phyloP scores from a whole-genome alignment of 2,888 invertebrate species.

The Drosophila ezoana region DNA sequence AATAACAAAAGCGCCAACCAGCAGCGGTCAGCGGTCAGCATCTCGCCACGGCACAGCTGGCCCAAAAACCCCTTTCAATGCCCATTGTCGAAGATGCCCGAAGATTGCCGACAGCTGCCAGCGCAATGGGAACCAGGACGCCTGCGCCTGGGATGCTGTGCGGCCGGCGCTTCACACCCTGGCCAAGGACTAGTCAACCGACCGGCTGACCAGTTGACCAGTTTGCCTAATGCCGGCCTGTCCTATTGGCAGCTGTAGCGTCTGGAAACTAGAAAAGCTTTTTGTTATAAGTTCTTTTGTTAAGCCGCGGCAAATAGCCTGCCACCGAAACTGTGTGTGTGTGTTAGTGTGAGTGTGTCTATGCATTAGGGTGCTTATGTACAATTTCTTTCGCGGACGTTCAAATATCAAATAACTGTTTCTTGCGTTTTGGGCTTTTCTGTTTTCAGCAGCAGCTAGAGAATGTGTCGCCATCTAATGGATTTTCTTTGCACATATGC shows the following conservation, averaged over 20 bases:
- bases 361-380: not conserved
- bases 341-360: not conserved
- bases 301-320: constrained; percentile 17
- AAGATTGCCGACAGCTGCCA: constrained; percentile 32
- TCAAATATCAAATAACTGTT: not conserved
- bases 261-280: constrained; percentile 64
- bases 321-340: not conserved
- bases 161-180: constrained; percentile 57
- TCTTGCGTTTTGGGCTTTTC: not conserved
- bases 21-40: constrained; percentile 16
- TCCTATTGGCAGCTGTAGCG: constrained; percentile 44
- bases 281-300: constrained; percentile 61
- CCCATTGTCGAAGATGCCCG: constrained; percentile 49
- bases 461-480: constrained; percentile 11
- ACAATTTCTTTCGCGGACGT: not conserved
- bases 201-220: constrained; percentile 38
- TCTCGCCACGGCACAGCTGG: constrained; percentile 17
- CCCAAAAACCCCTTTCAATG: constrained; percentile 24
- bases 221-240: constrained; percentile 38
- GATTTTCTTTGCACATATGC: not conserved
- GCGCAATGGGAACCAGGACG: constrained; percentile 25
- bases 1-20: constrained; percentile 59
- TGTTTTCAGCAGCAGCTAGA: not conserved
- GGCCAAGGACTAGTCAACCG: constrained; percentile 38
- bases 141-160: constrained; percentile 63